Evolutionary conservation across 92 coral and sea anemone genomes (phyloP).

Genomic region (Actinostola sp.): DNA sequence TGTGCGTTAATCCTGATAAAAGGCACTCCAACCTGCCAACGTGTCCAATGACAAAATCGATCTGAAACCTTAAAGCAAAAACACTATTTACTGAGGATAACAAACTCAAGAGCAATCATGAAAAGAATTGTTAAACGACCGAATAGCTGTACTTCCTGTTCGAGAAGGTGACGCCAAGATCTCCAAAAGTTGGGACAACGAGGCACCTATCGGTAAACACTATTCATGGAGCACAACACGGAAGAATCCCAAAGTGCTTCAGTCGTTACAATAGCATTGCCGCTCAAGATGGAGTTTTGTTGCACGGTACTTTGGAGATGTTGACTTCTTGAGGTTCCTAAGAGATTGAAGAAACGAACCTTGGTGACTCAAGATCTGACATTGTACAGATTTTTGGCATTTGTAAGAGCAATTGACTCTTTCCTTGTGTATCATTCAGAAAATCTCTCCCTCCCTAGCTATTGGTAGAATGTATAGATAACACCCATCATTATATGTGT

Average conservation of each 20-base stretch:
- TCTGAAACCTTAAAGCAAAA: constrained; percentile 17
- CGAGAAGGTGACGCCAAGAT: constrained; percentile 38
- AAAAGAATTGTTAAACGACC: constrained; percentile 10
- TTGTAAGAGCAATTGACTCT: neutral
- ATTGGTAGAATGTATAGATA: too few relatives aligned
- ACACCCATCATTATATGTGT: too few relatives aligned
- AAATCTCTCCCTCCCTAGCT: neutral
- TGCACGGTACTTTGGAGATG: neutral
- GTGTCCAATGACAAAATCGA: constrained; percentile 1
- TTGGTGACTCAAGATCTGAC: too few relatives aligned
- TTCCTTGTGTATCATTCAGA: neutral
- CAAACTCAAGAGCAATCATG: constrained; percentile 28
- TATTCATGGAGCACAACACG: neutral
- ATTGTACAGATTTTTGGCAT: neutral
- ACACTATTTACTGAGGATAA: constrained; percentile 26
- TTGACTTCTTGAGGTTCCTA: neutral
- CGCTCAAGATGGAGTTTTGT: neutral
- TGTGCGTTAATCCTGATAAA: constrained; percentile 23
- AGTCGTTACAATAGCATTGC: neutral
- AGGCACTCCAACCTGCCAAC: constrained; percentile 40
- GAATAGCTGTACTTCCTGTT: constrained; percentile 86
- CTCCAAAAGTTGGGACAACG: constrained; percentile 38
- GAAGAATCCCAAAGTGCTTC: constrained; percentile 2
- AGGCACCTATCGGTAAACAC: constrained; percentile 70
- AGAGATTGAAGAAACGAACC: too few relatives aligned